phyloP scores from a whole-genome alignment of 1,140 invertebrate genomes.

The Dufourea novaeangliae region DNA sequence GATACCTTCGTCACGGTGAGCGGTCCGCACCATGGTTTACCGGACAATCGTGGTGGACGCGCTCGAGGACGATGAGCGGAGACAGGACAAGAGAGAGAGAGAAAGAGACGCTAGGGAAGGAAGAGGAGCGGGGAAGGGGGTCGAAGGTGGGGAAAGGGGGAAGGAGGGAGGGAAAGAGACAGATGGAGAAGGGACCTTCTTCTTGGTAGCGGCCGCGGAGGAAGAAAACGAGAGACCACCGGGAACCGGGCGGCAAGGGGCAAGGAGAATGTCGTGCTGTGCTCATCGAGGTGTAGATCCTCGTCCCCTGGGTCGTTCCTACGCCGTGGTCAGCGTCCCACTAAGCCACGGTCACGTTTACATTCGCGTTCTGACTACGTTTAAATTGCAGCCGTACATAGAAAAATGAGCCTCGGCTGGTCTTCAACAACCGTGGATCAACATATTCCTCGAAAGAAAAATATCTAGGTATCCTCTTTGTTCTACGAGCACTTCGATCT shows the following conservation, averaged over 20 bases:
- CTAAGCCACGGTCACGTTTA: slow-evolving; percentile 78
- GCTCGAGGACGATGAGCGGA: slow-evolving; percentile 70
- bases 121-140: background rate
- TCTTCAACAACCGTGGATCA: background rate
- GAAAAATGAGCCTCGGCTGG: slow-evolving; percentile 60
- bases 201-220: slow-evolving; percentile 70
- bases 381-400: slow-evolving; percentile 68
- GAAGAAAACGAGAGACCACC: slow-evolving; percentile 68
- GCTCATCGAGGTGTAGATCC: slow-evolving; percentile 81
- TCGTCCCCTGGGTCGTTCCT: slow-evolving; percentile 80
- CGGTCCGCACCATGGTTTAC: slow-evolving; percentile 72
- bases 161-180: slow-evolving; percentile 34
- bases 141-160: background rate
- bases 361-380: slow-evolving; percentile 66
- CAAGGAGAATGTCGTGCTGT: slow-evolving; percentile 79
- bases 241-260: slow-evolving; percentile 68
- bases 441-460: background rate
- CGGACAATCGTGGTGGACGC: slow-evolving; percentile 72
- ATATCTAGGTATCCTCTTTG: background rate
- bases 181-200: slow-evolving; percentile 65
- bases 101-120: slow-evolving; percentile 29
- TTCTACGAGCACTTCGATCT: background rate
- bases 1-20: slow-evolving; percentile 76
- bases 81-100: slow-evolving; percentile 56
- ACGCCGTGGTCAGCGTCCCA: slow-evolving; percentile 79